phyloP scores from a whole-genome alignment of 2,113 vertebrate species.

The Acinonyx jubatus region DNA sequence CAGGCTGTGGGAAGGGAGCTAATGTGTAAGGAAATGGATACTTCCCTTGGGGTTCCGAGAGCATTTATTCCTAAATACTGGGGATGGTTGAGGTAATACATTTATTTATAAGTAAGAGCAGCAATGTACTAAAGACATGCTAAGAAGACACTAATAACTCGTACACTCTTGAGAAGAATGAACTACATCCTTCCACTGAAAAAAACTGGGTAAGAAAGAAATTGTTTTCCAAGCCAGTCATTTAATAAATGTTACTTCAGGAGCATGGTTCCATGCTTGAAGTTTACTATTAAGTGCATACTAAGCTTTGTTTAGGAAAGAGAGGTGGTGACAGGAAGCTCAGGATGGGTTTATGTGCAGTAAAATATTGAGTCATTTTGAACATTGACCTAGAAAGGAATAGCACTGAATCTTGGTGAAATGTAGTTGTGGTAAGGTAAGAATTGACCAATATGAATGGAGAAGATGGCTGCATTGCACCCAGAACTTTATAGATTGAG shows the following conservation, averaged over 20 bases:
- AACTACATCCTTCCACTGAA: slow-evolving; percentile 10
- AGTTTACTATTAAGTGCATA: neutral
- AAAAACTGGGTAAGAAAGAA: slow-evolving; percentile 15
- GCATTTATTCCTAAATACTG: neutral
- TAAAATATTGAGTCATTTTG: slow-evolving; percentile 36
- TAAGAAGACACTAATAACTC: neutral
- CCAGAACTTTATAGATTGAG: neutral
- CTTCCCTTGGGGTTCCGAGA: neutral
- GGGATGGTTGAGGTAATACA: neutral
- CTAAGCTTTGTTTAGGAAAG: slow-evolving; percentile 30
- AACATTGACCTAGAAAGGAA: slow-evolving; percentile 6
- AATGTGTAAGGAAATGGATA: neutral
- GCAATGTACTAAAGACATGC: neutral
- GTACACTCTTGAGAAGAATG: neutral
- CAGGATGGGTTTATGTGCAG: neutral
- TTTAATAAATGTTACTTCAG: slow-evolving; percentile 27
- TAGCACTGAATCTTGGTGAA: neutral
- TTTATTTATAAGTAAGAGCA: neutral
- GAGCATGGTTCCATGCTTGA: neutral
- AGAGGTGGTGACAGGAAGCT: neutral
- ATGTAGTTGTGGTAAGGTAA: slow-evolving; percentile 1
- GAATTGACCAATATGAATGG: neutral
- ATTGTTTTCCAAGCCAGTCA: slow-evolving; percentile 5
- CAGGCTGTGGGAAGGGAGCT: neutral
- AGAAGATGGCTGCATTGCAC: neutral